Evolutionary conservation across 2,888 invertebrate genomes (phyloP), one percentile per base, ranked within the genome.

Genomic region (Cenopis cana): DNA sequence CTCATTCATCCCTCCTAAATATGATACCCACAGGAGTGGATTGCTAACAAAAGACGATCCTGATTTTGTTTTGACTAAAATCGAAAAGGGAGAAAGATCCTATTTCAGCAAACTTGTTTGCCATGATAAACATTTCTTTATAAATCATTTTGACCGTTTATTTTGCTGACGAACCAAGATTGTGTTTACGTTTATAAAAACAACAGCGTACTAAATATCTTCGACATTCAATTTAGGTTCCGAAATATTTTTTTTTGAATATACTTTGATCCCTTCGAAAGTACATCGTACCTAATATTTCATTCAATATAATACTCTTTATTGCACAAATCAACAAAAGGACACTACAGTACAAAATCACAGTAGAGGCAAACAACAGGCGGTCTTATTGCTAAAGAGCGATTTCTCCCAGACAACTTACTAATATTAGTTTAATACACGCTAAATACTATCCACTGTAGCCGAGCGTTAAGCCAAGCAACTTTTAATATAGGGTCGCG

Each of bases 61-160:
- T 86, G 91, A 93, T 92, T 92, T 90, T 92, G 91, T 93, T 93
- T 91, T 92, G 92, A 91, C 91, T 90, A 87, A 89, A 90, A 89
- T 87, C 83, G 84, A 84, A 82, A 80, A 81, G 78, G 79, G 79
- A 81, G 79, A 77, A 74, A 81, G 85, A 90, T 92, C 89, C 80
- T 80, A 83, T 92, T 91, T 84, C 91, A 84, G 83, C 79, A 84
- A 89, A 86, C 87, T 85, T 85, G 87, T 88, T 89, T 87, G 69
- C 64, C 61, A 69, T 74, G 78, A 78, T 70, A 56, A 69, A 61
- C 60, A 62, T 62, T 73, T 60, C 61, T 73, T 67, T 65, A 59
- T 60, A 57, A 62, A 68, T 62, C 50, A 62, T 62, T 41, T 33
- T 65, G 33, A 60, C 59, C 60, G 60, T 71, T 60, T 54, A 49